Evolutionary conservation across 2,113 vertebrate genomes (phyloP).

Genomic region (Lanius collurio): DNA sequence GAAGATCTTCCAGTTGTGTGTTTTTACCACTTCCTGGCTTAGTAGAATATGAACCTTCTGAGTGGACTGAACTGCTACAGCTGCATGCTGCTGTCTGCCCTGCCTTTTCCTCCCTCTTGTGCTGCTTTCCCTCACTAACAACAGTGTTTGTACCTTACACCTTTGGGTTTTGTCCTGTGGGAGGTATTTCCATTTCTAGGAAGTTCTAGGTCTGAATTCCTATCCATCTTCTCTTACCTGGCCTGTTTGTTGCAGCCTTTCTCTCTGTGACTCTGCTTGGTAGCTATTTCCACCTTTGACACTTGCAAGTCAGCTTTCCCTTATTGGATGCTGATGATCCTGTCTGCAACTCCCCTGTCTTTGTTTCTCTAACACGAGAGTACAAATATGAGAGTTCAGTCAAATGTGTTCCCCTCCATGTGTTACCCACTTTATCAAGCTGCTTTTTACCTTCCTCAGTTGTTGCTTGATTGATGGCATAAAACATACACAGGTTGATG

Average conservation of each 20-base stretch:
- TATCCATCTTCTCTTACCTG: neutral
- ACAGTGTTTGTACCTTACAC: neutral
- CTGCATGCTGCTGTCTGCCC: neutral
- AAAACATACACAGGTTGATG: neutral
- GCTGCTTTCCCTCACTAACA: neutral
- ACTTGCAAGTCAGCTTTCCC: neutral
- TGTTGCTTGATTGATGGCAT: neutral
- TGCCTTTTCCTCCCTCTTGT: neutral
- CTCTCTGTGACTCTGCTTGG: neutral
- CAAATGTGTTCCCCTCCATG: neutral
- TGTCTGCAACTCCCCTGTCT: neutral
- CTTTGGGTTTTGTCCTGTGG: neutral
- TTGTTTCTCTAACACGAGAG: neutral
- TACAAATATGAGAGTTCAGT: neutral
- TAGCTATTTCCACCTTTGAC: neutral
- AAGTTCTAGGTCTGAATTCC: neutral
- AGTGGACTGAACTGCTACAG: neutral
- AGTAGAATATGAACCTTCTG: neutral
- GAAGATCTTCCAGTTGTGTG: neutral
- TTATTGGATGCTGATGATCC: neutral
- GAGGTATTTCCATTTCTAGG: neutral
- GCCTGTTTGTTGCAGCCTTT: neutral
- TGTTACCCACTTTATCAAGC: neutral
- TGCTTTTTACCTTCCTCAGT: neutral
- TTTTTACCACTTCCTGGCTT: neutral